Percentiles rank a stretch among this genome's conserved stretches.
phyloP scores from a whole-genome alignment of 2,113 vertebrate genomes.

The Chauna torquata region DNA sequence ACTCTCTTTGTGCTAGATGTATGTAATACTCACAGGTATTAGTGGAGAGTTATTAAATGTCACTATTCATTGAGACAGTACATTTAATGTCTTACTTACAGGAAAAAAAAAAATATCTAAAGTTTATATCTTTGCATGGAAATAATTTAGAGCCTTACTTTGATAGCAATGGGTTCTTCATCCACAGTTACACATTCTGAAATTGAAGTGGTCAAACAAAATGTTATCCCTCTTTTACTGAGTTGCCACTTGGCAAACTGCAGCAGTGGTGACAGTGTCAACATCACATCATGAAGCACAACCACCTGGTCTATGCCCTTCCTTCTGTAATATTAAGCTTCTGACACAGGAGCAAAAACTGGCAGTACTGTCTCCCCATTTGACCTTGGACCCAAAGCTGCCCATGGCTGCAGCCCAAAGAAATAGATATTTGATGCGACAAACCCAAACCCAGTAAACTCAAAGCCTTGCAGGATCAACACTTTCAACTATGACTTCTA shows the following conservation, averaged over 20 bases:
- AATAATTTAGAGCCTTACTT: not conserved
- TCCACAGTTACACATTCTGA: not conserved
- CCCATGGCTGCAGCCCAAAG: not conserved
- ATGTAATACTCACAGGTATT: constrained; percentile 13
- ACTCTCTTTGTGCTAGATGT: not conserved
- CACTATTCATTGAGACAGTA: constrained; percentile 35
- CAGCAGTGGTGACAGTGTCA: not conserved
- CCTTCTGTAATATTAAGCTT: not conserved
- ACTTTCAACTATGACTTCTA: not conserved
- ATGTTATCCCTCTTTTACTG: not conserved
- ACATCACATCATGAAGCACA: accelerated
- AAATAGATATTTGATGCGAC: not conserved
- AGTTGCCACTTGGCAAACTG: not conserved
- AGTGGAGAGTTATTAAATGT: constrained; percentile 55
- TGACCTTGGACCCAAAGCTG: not conserved
- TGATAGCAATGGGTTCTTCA: not conserved
- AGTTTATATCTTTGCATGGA: not conserved
- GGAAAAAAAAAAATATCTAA: not conserved
- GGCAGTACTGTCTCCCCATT: not conserved
- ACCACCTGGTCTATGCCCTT: accelerated
- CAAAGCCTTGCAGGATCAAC: not conserved
- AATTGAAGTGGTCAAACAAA: not conserved
- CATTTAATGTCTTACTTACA: constrained; percentile 8
- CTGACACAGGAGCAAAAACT: not conserved
- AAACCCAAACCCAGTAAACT: not conserved